Base-by-base conservation (phyloP, 1,140 invertebrate genomes). In the Dryas iulia region DNA sequence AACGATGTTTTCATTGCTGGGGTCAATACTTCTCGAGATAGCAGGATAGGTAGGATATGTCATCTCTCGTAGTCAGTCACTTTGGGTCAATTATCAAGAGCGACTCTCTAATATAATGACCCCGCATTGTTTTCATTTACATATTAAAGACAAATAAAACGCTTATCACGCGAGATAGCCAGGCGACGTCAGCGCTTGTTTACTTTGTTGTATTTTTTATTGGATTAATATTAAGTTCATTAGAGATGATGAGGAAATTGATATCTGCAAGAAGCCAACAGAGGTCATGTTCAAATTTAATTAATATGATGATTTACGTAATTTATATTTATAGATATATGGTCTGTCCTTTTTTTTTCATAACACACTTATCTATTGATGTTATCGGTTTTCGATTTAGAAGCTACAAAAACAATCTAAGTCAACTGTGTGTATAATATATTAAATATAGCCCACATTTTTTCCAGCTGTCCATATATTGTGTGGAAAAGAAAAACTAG, bases 371-470 rank as follows among this genome's bases (percentile, higher is more conserved):
- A n/a, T n/a, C n/a, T n/a, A n/a, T n/a, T n/a, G n/a, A n/a, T 35
- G 4, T 21, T 47, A 18, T 47, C 39, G 18, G 14, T 21, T 18
- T 47, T 47, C 39, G 14, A 21, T 21, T 14, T 4, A 35, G n/a
- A 35, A 35, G 10, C n/a, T 35, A 35, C 6, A 6, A 6, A 4
- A 35, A 11, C 39, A 47, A 18, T 10, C 18, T 6, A 35, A 35
- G 0, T 14, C 1, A 0, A 10, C 14, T 47, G 39, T 3, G n/a
- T 47, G n/a, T 47, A 39, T 8, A 39, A 84, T 66, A 69, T 61
- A 72, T 69, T 80, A 83, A 80, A 79, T 77, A 84, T 82, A 81
- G 72, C 23, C 52, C 47, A 69, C 74, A 77, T 66, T 74, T 72
- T 69, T 70, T 56, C n/a, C 66, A 78, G 73, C 75, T 83, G 79